A percentile compares a stretch with the other conserved stretches of the same genome.
These are phyloP conservation scores for Sarcoramphus papa DNA, from an alignment of 2,797 vertebrate genomes.

Conservation along the genomic window DNA sequence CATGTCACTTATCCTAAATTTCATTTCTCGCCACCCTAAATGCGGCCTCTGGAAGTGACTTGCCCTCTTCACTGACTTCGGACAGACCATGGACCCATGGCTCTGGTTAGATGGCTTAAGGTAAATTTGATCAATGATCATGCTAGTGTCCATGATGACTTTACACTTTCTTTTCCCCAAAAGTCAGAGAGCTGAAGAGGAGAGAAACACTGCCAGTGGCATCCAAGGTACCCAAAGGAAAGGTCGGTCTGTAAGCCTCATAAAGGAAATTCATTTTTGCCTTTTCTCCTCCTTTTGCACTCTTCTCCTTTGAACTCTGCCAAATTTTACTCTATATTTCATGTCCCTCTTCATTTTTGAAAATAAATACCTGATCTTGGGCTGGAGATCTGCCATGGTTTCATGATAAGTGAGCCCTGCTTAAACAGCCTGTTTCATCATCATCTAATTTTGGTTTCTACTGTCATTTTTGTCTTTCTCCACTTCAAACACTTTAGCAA, in stretches of 20 bases:
- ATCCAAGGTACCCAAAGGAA: neutral
- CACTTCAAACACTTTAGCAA: neutral
- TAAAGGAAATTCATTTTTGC: neutral
- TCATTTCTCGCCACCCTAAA: neutral
- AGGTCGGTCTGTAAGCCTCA: neutral
- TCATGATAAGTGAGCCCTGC: neutral
- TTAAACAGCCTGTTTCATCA: neutral
- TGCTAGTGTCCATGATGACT: neutral
- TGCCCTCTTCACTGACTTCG: neutral
- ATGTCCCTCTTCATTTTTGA: neutral
- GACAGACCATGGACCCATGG: neutral
- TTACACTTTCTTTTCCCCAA: neutral
- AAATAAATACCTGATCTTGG: neutral
- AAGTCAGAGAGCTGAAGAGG: neutral
- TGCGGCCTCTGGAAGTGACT: neutral
- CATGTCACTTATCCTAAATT: neutral
- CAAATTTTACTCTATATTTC: neutral
- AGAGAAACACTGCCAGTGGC: neutral
- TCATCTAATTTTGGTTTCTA: slow-evolving; percentile 19
- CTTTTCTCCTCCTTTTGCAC: neutral
- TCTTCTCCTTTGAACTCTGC: neutral
- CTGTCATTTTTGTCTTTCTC: slow-evolving; percentile 8
- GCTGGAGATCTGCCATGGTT: neutral
- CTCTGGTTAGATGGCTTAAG: neutral
- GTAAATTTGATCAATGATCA: neutral